These are phyloP conservation scores for Melanargia galathea DNA, from an alignment of 2,888 invertebrate genomes.

Conservation along the genomic window DNA sequence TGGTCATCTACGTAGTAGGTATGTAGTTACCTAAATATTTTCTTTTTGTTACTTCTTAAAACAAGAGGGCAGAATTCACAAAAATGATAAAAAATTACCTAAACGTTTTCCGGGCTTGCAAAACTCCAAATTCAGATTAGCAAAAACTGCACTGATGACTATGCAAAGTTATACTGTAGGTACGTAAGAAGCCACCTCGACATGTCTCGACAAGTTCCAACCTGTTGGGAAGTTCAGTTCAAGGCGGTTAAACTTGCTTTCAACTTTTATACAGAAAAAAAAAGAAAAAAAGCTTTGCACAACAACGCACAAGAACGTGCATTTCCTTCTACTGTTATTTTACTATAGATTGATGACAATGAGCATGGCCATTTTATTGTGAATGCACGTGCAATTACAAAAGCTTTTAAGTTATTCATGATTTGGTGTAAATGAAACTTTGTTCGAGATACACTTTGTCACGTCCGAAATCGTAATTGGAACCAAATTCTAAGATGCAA, in stretches of 20 bases:
- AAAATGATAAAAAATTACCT: no score
- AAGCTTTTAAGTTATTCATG: conserved; percentile 30
- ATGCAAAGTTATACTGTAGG: conserved; percentile 19
- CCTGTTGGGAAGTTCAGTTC: conserved; percentile 57
- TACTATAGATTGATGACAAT: conserved; percentile 37
- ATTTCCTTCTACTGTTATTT: conserved; percentile 34
- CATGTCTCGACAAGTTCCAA: conserved; percentile 58
- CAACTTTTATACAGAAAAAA: conserved; percentile 41
- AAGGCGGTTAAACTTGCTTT: conserved; percentile 58
- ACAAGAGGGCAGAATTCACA: no score
- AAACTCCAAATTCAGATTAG: neutral
- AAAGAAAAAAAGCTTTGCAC: conserved; percentile 43
- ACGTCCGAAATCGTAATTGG: neutral
- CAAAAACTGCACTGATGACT: neutral
- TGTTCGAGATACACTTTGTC: neutral
- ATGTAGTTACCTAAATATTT: no score
- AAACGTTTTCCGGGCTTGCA: neutral
- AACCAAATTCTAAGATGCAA: neutral
- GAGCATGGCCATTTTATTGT: conserved; percentile 29
- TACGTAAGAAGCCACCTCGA: conserved; percentile 35
- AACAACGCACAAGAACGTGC: conserved; percentile 31
- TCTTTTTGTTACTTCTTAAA: no score
- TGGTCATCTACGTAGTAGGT: no score
- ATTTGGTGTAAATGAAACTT: conserved; percentile 22
- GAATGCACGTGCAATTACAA: conserved; percentile 43